These are phyloP conservation scores for Thysanoteuthis rhombus DNA, from an alignment of 2,888 invertebrate species.

Conservation along the genomic window DNA sequence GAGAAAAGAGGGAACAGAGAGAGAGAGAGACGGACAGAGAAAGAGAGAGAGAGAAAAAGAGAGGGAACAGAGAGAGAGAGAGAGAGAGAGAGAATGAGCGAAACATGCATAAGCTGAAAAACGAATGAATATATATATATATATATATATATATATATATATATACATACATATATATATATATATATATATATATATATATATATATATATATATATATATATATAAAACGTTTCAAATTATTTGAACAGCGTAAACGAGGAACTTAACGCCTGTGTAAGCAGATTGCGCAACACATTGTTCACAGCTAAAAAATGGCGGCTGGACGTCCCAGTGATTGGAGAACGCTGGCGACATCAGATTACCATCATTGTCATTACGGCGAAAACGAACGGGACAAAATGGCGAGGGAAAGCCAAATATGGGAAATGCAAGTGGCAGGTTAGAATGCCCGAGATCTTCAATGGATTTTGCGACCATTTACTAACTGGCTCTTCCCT, in stretches of 20 bases:
- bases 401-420: neutral
- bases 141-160: no score
- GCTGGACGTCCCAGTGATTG: neutral
- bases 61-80: neutral
- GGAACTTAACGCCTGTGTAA: neutral
- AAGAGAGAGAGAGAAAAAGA: neutral
- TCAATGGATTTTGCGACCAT: neutral
- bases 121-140: neutral
- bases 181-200: no score
- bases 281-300: neutral
- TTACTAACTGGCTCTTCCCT: neutral
- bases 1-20: neutral
- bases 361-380: neutral
- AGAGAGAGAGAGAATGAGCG: neutral
- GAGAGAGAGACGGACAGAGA: no score
- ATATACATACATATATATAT: no score
- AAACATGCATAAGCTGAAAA: neutral
- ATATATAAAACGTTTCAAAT: neutral
- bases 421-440: neutral
- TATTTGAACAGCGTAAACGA: neutral
- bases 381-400: neutral
- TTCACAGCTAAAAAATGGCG: neutral
- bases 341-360: neutral
- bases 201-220: no score
- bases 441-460: neutral